These are phyloP conservation scores for Acleris holmiana DNA, from an alignment of 2,888 invertebrate species.

Conservation along the genomic window DNA sequence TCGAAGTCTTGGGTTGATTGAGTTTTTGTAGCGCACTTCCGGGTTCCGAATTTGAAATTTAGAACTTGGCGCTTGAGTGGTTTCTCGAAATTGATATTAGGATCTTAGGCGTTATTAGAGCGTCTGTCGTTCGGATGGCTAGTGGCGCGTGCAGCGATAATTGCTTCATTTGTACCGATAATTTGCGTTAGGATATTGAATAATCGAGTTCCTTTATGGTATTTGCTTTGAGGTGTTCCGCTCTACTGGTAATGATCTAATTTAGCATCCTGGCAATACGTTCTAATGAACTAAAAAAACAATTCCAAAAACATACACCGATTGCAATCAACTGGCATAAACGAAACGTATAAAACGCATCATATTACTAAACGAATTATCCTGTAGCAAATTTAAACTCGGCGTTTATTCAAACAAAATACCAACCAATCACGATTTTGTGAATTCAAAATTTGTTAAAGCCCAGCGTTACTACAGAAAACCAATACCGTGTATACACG, in stretches of 20 bases:
- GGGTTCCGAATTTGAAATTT: slow-evolving; percentile 66
- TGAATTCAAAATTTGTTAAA: slow-evolving; percentile 84
- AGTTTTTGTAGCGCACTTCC: slow-evolving; percentile 80
- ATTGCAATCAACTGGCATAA: slow-evolving; percentile 57
- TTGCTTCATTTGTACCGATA: slow-evolving; percentile 80
- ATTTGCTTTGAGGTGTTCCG: slow-evolving; percentile 61
- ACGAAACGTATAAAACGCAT: slow-evolving; percentile 71
- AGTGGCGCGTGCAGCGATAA: slow-evolving; percentile 77
- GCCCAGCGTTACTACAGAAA: slow-evolving; percentile 78
- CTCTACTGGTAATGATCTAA: slow-evolving; percentile 53
- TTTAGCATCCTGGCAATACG: slow-evolving; percentile 32
- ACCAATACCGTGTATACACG: slow-evolving; percentile 75
- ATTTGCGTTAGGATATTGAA: slow-evolving; percentile 58
- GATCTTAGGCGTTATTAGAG: slow-evolving; percentile 78
- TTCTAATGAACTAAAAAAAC: slow-evolving; percentile 47
- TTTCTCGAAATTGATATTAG: slow-evolving; percentile 81
- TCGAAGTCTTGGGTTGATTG: slow-evolving; percentile 68
- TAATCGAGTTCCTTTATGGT: slow-evolving; percentile 45
- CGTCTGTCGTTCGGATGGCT: slow-evolving; percentile 78
- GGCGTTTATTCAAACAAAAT: slow-evolving; percentile 79
- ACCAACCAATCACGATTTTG: slow-evolving; percentile 82
- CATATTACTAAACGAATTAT: slow-evolving; percentile 79
- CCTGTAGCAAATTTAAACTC: slow-evolving; percentile 70
- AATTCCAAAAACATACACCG: slow-evolving; percentile 11
- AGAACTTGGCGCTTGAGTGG: slow-evolving; percentile 68